phyloP scores from a whole-genome alignment of 2,113 vertebrate genomes.

The Cromileptes altivelis region DNA sequence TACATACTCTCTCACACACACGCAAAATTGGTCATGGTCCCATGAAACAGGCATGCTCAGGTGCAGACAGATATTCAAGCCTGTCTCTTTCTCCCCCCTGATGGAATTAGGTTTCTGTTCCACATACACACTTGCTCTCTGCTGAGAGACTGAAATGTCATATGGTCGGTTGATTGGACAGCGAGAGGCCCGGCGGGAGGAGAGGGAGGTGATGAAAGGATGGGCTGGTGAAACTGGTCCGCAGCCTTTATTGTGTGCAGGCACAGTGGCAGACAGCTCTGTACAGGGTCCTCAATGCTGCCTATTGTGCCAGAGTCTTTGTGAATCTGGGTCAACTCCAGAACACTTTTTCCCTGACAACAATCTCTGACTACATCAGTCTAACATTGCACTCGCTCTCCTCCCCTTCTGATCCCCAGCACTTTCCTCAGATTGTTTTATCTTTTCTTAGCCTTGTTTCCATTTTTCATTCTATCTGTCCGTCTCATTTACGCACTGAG shows the following conservation, averaged over 20 bases:
- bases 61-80: slow-evolving; percentile 38
- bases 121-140: not conserved
- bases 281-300: slow-evolving; percentile 19
- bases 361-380: slow-evolving; percentile 22
- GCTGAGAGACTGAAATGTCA: slow-evolving; percentile 54
- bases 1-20: not conserved
- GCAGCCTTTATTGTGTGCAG: slow-evolving; percentile 42
- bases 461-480: slow-evolving; percentile 20
- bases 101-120: slow-evolving; percentile 44
- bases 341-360: slow-evolving; percentile 28
- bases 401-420: slow-evolving; percentile 4
- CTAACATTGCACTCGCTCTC: not conserved
- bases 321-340: slow-evolving; percentile 68
- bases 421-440: slow-evolving; percentile 2
- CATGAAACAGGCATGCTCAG: slow-evolving; percentile 8
- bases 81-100: not conserved
- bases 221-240: slow-evolving; percentile 23
- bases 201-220: slow-evolving; percentile 42
- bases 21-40: not conserved
- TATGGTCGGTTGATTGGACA: slow-evolving; percentile 47
- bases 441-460: slow-evolving; percentile 6
- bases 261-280: slow-evolving; percentile 53
- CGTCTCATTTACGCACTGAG: slow-evolving; percentile 15
- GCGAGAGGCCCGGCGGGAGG: slow-evolving; percentile 43
- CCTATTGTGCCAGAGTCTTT: slow-evolving; percentile 38